These are phyloP conservation scores for Calyptomena viridis DNA, from an alignment of 2,113 vertebrate genomes.

Conservation along the genomic window DNA sequence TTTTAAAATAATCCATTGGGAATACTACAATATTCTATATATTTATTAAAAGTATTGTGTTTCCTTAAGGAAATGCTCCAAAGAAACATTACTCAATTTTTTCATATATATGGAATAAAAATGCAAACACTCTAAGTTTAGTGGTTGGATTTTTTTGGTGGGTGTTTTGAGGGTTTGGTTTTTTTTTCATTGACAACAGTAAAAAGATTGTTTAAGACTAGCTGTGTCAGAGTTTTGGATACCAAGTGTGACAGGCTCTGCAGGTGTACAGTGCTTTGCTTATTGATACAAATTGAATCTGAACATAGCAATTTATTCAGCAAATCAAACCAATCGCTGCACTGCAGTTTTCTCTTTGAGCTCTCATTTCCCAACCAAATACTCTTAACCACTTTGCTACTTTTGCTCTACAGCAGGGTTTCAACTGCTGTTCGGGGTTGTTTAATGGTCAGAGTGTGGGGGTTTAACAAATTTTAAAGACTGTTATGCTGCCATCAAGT, in stretches of 20 bases:
- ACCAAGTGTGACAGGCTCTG: conserved; percentile 66
- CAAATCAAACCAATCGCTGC: conserved; percentile 78
- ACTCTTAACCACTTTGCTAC: conserved; percentile 65
- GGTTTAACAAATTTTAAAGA: neutral
- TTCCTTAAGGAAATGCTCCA: conserved; percentile 12
- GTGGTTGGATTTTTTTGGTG: neutral
- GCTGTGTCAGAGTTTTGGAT: conserved; percentile 44
- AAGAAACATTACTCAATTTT: neutral
- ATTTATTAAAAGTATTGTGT: conserved; percentile 19
- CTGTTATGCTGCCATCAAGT: neutral
- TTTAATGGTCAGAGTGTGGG: neutral
- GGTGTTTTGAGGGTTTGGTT: neutral
- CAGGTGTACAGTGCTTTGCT: conserved; percentile 72
- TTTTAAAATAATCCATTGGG: conserved; percentile 51
- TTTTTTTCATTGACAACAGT: conserved; percentile 50
- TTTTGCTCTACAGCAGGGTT: conserved; percentile 54
- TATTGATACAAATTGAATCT: conserved; percentile 83
- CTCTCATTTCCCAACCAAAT: conserved; percentile 72
- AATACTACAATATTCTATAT: conserved; percentile 32
- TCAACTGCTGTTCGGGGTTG: neutral
- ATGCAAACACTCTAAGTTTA: neutral
- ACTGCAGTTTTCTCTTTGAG: conserved; percentile 69
- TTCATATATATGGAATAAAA: neutral
- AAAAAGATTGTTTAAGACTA: conserved; percentile 63
- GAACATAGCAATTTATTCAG: conserved; percentile 82